Evolutionary conservation across 2,888 invertebrate genomes (phyloP), one percentile per base, ranked within the genome.

Genomic region (Camponotus fellah): DNA sequence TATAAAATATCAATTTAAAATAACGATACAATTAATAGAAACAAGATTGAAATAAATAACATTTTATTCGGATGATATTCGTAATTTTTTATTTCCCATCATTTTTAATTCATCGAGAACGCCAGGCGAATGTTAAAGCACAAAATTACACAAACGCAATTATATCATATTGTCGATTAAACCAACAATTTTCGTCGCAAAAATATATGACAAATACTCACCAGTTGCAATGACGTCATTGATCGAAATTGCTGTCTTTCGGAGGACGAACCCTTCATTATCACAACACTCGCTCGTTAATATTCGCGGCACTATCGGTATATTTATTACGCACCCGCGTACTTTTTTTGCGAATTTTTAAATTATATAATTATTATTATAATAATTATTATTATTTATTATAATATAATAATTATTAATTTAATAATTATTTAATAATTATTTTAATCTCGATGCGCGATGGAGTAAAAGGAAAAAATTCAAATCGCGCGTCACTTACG

Each of bases 1-100:
- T 75, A 49, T 37, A 49, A 34, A 49, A 65, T 75, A 49, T 75
- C 34, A 46, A 75, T 75, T 65, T 46, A 32, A 75, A 75, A 75
- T 75, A 34, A 21, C 34, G 32, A 12, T 14, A 32, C 46, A 53
- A n/a, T 53, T 53, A 53, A 53, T 53, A n/a, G 46, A 43, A 21
- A 21, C n/a, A 37, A 37, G 37, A 4, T 58, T 37, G 32, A 43
- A 37, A 65, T 65, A 75, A 65, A 75, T 65, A 21, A 64, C 46
- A n/a, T 37, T 62, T 75, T 34, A 64, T 40, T 64, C 34, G 21
- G 14, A 14, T 40, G 21, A 46, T 17, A 53, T 75, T 64, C 64
- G 21, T 46, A 75, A 75, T 46, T 46, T 74, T 58, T 43, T 58
- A 40, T 72, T 74, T 43, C 43, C 62, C 62, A 60, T 74, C 62